phyloP scores from a whole-genome alignment of 23 tunicate genomes.

The Styela plicata region DNA sequence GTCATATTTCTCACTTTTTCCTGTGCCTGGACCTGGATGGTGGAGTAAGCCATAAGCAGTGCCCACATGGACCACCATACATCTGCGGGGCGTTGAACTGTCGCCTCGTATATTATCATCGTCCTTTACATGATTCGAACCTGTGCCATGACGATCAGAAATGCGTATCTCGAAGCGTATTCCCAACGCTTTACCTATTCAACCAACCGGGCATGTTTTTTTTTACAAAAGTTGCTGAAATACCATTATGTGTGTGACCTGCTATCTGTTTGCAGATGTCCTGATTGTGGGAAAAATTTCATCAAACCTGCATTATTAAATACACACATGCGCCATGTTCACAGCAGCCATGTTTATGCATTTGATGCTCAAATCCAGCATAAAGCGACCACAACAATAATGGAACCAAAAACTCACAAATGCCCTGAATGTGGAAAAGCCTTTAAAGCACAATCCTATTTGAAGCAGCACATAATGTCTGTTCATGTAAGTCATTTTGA shows the following conservation, averaged over 20 bases:
- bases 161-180: no score
- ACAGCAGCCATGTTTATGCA: slow-evolving; percentile 7
- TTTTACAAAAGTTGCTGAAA: background rate
- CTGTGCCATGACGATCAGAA: no score
- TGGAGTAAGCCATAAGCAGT: no score
- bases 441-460: slow-evolving; percentile 44
- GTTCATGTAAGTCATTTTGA: slow-evolving; percentile 59
- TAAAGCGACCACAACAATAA: background rate
- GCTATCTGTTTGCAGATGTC: slow-evolving; percentile 35
- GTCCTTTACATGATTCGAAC: no score
- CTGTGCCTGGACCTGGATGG: no score
- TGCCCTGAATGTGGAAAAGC: slow-evolving; percentile 65
- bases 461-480: slow-evolving; percentile 69
- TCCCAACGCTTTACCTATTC: no score
- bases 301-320: slow-evolving; percentile 46
- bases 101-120: no score
- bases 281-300: slow-evolving; percentile 72
- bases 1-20: no score
- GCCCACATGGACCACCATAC: no score
- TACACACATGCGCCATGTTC: slow-evolving; percentile 74
- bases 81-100: no score
- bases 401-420: background rate
- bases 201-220: no score
- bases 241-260: background rate
- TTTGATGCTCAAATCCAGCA: background rate